These are phyloP conservation scores for Spodoptera frugiperda DNA, from an alignment of 1,140 invertebrate species.

Conservation along the genomic window DNA sequence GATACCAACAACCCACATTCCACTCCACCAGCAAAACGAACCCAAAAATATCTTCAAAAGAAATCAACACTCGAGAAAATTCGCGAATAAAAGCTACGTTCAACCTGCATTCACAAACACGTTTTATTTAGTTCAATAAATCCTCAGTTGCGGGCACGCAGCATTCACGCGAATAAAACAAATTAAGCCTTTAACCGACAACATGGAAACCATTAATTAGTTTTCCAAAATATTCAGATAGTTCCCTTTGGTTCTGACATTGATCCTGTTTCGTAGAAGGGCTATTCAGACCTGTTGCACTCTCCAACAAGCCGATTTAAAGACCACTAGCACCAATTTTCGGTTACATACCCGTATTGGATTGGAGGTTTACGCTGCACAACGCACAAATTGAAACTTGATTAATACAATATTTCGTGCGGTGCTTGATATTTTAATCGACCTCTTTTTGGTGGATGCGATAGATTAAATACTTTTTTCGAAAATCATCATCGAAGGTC, in stretches of 20 bases:
- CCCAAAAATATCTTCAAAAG: no score
- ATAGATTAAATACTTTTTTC: no score
- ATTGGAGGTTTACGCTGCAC: not conserved
- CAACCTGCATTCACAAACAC: not conserved
- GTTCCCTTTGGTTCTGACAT: not conserved
- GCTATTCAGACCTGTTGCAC: slow-evolving; percentile 21
- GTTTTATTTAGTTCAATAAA: not conserved
- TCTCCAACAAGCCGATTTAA: slow-evolving; percentile 7
- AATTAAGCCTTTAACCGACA: not conserved
- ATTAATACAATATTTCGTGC: not conserved
- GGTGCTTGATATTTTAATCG: no score
- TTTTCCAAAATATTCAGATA: not conserved
- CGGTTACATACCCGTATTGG: not conserved
- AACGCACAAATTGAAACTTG: not conserved
- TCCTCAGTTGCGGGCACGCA: not conserved
- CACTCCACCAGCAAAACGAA: no score
- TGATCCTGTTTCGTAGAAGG: slow-evolving; percentile 10
- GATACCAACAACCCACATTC: no score
- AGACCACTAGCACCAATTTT: not conserved
- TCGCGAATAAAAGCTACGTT: no score
- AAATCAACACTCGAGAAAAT: no score
- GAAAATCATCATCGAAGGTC: no score
- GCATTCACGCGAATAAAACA: not conserved
- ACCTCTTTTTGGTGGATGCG: no score
- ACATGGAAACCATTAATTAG: not conserved